These are phyloP conservation scores for Scaeva pyrastri DNA, from an alignment of 2,888 invertebrate species.

Conservation along the genomic window DNA sequence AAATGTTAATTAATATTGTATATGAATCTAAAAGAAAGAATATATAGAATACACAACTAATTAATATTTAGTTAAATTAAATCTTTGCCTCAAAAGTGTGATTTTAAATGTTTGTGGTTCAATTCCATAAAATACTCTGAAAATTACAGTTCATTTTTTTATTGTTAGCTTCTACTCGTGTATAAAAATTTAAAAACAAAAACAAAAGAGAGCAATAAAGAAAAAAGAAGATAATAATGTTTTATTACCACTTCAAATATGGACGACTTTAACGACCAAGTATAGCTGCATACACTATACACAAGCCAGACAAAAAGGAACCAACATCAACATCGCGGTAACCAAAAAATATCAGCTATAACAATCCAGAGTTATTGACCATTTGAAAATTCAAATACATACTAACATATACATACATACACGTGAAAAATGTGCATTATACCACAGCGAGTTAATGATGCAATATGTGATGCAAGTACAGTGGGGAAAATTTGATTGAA, in stretches of 20 bases:
- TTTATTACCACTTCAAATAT: conserved; percentile 56
- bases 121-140: too few relatives aligned
- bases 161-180: too few relatives aligned
- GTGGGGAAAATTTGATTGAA: neutral
- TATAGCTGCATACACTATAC: neutral
- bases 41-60: too few relatives aligned
- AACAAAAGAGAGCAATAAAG: neutral
- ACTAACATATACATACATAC: neutral
- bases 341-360: conserved; percentile 45
- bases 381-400: conserved; percentile 25
- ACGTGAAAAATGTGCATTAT: neutral
- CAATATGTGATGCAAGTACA: conserved; percentile 8
- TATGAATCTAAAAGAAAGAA: too few relatives aligned
- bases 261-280: conserved; percentile 55
- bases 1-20: too few relatives aligned
- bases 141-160: too few relatives aligned
- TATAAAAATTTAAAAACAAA: neutral
- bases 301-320: conserved; percentile 68
- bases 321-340: too few relatives aligned
- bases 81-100: too few relatives aligned
- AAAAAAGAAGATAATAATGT: neutral
- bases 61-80: too few relatives aligned
- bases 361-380: conserved; percentile 41
- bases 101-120: too few relatives aligned
- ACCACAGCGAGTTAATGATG: neutral